phyloP scores from a whole-genome alignment of 2,797 vertebrate species.

The Lacerta agilis region DNA sequence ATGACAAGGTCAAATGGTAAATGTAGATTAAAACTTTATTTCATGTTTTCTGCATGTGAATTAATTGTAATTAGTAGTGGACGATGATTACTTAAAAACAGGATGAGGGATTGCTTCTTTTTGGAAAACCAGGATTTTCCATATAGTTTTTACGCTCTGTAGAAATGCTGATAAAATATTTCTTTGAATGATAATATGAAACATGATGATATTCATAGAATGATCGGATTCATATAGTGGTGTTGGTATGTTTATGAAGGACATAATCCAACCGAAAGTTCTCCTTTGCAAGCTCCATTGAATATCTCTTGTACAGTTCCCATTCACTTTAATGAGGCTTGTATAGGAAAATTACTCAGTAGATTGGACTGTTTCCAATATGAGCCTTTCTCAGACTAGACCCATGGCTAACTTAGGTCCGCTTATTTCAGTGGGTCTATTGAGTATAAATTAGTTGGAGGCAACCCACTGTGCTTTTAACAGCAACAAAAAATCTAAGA shows the following conservation, averaged over 20 bases:
- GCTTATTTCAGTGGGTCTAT: no score
- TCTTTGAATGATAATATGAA: background rate
- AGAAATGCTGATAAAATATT: background rate
- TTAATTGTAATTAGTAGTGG: background rate
- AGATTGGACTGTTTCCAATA: background rate
- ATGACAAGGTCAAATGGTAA: background rate
- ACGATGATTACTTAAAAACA: background rate
- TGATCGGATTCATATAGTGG: background rate
- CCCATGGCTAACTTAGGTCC: no score
- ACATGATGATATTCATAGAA: background rate
- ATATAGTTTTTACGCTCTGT: background rate
- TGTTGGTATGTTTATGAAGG: constrained; percentile 77
- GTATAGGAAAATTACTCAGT: background rate
- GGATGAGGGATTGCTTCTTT: background rate
- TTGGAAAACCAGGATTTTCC: background rate
- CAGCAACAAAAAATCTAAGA: constrained; percentile 85
- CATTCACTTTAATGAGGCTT: background rate
- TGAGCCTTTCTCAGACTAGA: no score
- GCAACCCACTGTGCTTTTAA: constrained; percentile 66
- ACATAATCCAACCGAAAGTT: background rate
- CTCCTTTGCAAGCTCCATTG: background rate
- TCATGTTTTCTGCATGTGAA: background rate
- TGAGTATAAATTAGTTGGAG: no score
- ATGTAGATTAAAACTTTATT: background rate
- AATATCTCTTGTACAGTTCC: background rate